These are phyloP conservation scores for Pelvicachromis taeniatus DNA, from an alignment of 2,113 vertebrate species.

Conservation along the genomic window DNA sequence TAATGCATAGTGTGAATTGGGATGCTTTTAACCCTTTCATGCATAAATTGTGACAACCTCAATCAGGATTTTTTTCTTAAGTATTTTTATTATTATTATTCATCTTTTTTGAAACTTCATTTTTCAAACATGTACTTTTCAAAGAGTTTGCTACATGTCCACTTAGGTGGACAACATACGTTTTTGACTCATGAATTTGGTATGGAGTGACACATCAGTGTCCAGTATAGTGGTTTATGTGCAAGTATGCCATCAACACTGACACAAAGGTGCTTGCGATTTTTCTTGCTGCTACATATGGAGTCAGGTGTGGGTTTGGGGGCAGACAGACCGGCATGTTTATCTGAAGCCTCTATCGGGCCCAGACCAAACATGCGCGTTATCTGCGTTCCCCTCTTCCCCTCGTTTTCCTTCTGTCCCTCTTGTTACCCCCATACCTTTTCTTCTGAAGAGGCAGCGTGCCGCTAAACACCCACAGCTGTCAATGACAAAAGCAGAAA, in stretches of 20 bases:
- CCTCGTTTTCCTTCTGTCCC: not conserved
- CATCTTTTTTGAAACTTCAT: too few species aligned
- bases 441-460: slow-evolving; percentile 41
- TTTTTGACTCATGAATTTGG: too few species aligned
- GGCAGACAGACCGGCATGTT: slow-evolving; percentile 50
- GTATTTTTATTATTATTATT: too few species aligned
- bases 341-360: slow-evolving; percentile 46
- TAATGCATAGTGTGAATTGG: not conserved
- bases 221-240: too few species aligned
- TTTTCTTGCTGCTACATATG: slow-evolving; percentile 31
- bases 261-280: not conserved
- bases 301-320: slow-evolving; percentile 71
- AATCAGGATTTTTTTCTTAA: too few species aligned
- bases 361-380: slow-evolving; percentile 57
- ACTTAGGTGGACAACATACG: too few species aligned
- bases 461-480: slow-evolving; percentile 35
- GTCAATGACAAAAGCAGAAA: slow-evolving; percentile 33
- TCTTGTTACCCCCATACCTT: slow-evolving; percentile 32
- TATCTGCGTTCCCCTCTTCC: slow-evolving; percentile 11
- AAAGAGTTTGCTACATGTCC: too few species aligned
- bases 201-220: too few species aligned
- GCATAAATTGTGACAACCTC: too few species aligned
- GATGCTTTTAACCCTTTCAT: too few species aligned
- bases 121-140: too few species aligned
- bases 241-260: too few species aligned